Percentiles rank a stretch among this genome's conserved stretches.
phyloP scores from a whole-genome alignment of 2,888 invertebrate genomes.

The Sarcophaga variegata region DNA sequence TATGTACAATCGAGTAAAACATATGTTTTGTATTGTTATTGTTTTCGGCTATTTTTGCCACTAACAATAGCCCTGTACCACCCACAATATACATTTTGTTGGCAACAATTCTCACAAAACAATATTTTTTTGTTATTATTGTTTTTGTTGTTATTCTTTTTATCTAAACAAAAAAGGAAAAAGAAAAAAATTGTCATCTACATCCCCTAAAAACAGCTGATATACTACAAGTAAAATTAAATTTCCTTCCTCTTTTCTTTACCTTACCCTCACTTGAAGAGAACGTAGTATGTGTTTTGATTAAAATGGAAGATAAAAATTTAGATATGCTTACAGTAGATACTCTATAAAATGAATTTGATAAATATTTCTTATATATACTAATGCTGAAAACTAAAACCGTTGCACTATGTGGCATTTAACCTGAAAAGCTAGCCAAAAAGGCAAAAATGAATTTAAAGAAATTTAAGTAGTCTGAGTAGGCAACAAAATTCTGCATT shows the following conservation, averaged over 20 bases:
- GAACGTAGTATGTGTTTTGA: neutral
- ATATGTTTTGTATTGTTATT: constrained; percentile 18
- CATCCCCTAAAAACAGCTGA: constrained; percentile 30
- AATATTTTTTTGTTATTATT: neutral
- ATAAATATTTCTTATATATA: neutral
- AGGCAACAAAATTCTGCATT: too few relatives aligned
- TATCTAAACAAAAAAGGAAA: neutral
- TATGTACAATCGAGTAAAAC: neutral
- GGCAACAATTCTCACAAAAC: constrained; percentile 26
- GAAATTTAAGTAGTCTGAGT: too few relatives aligned
- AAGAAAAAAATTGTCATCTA: neutral
- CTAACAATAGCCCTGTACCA: constrained; percentile 1
- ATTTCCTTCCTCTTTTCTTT: neutral
- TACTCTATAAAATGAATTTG: neutral
- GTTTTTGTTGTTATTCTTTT: constrained; percentile 2
- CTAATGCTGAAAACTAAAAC: too few relatives aligned
- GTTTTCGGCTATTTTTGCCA: neutral
- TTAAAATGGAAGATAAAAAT: neutral
- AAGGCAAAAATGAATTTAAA: too few relatives aligned
- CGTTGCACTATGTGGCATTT: too few relatives aligned
- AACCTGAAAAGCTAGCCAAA: too few relatives aligned
- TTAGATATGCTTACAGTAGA: neutral
- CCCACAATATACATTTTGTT: constrained; percentile 15
- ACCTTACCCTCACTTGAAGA: neutral
- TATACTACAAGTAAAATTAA: constrained; percentile 3